Percentiles rank a stretch among this genome's conserved stretches.
Conservation (phyloP, 2,113 vertebrate genomes). For the Drymodes brunneopygia region DNA sequence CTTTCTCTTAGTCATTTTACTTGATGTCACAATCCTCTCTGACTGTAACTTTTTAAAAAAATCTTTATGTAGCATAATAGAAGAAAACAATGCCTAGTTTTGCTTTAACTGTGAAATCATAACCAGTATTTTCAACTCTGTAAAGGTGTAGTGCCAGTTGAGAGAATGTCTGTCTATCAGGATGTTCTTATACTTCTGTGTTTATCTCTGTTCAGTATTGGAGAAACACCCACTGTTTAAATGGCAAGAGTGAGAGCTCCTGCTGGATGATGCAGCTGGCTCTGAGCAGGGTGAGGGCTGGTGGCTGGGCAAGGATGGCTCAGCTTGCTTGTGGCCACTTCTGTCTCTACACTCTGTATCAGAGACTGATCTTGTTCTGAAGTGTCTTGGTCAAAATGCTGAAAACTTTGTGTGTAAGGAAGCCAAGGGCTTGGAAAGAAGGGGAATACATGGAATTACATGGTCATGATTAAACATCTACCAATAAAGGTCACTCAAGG, state of each 20-base stretch:
- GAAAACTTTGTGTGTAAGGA: background rate
- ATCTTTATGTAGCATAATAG: fast-evolving
- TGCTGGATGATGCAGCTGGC: background rate
- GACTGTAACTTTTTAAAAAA: too few relatives aligned
- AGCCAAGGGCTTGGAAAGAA: background rate
- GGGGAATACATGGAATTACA: fast-evolving
- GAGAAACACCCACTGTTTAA: background rate
- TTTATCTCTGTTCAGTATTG: background rate
- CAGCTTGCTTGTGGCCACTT: background rate
- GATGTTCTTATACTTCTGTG: fast-evolving
- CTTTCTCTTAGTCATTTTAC: background rate
- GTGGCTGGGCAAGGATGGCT: background rate
- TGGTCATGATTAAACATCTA: background rate
- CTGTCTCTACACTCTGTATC: background rate
- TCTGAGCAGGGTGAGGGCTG: background rate
- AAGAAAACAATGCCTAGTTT: background rate
- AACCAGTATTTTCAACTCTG: background rate
- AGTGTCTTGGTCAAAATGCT: background rate
- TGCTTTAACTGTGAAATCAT: background rate
- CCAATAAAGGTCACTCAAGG: background rate
- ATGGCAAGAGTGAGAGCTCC: background rate
- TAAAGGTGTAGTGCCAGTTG: too few relatives aligned
- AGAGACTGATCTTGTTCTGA: background rate
- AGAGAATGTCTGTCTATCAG: background rate
- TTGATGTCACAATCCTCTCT: background rate